Evolutionary conservation across 2,888 invertebrate species (phyloP).

Genomic region (Cheilosia pagana): DNA sequence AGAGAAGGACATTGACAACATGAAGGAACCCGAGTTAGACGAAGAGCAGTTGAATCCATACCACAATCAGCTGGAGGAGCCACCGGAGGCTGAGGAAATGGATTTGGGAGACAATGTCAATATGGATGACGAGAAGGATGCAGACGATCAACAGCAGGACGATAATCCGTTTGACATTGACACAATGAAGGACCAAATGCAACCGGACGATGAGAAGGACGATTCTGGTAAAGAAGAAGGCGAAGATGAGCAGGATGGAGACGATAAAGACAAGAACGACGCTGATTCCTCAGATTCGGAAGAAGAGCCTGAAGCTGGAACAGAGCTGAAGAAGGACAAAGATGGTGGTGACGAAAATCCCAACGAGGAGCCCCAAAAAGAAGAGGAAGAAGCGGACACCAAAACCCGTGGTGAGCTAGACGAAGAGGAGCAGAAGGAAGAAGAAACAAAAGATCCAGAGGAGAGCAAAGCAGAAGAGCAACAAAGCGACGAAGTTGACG

Average conservation of each 20-base stretch:
- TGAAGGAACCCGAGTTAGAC: conserved; percentile 91
- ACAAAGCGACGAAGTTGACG: conserved; percentile 81
- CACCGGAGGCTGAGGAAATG: conserved; percentile 93
- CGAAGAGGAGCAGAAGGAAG: conserved; percentile 77
- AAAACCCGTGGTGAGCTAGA: conserved; percentile 81
- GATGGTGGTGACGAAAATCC: conserved; percentile 85
- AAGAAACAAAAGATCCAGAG: conserved; percentile 87
- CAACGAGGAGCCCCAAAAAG: conserved; percentile 81
- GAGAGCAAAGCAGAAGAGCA: conserved; percentile 82
- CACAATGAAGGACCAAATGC: conserved; percentile 87
- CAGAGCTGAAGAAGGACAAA: conserved; percentile 84
- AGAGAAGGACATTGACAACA: conserved; percentile 90
- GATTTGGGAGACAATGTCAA: conserved; percentile 95
- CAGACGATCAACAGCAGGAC: conserved; percentile 86
- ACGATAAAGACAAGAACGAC: conserved; percentile 81
- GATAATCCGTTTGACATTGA: conserved; percentile 95
- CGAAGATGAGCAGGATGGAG: conserved; percentile 84
- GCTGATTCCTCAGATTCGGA: conserved; percentile 78
- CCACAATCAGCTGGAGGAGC: conserved; percentile 90
- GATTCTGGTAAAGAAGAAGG: conserved; percentile 80
- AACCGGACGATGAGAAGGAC: conserved; percentile 80
- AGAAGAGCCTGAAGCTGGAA: conserved; percentile 59
- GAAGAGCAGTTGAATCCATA: conserved; percentile 92
- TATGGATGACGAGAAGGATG: conserved; percentile 89
- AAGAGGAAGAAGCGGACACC: conserved; percentile 84